These are phyloP conservation scores for Chiloscyllium plagiosum DNA, from an alignment of 2,113 vertebrate genomes.

Conservation along the genomic window DNA sequence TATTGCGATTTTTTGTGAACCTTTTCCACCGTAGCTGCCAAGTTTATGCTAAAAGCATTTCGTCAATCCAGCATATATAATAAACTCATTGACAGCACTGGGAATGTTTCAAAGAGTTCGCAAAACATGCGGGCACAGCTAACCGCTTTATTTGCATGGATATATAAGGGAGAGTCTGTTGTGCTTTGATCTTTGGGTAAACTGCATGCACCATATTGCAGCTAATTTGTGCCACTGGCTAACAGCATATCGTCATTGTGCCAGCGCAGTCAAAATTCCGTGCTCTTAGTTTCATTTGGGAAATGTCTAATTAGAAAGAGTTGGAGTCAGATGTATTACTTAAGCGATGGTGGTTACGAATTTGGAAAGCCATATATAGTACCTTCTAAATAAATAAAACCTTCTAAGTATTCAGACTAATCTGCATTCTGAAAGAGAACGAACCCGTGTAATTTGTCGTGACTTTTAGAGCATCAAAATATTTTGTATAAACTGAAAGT, in stretches of 20 bases:
- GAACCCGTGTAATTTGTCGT: background rate
- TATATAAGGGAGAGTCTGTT: background rate
- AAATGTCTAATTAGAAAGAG: background rate
- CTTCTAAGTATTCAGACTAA: background rate
- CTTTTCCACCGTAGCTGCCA: background rate
- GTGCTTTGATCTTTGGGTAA: constrained; percentile 15
- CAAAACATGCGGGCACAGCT: background rate
- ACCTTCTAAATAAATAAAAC: background rate
- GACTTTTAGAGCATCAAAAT: background rate
- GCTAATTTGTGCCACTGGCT: background rate
- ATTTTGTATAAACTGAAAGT: background rate
- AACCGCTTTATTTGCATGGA: background rate
- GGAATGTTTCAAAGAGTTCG: background rate
- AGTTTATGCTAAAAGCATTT: background rate
- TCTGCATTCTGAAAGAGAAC: background rate
- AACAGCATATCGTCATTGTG: background rate
- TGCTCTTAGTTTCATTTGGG: background rate
- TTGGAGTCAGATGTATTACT: background rate
- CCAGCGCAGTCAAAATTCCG: background rate
- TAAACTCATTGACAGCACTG: background rate
- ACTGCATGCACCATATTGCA: constrained; percentile 1
- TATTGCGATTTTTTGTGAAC: background rate
- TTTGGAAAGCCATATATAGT: background rate
- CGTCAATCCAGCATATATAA: background rate
- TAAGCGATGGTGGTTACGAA: background rate